phyloP scores from a whole-genome alignment of 2,888 invertebrate species.

The Eilema depressum region DNA sequence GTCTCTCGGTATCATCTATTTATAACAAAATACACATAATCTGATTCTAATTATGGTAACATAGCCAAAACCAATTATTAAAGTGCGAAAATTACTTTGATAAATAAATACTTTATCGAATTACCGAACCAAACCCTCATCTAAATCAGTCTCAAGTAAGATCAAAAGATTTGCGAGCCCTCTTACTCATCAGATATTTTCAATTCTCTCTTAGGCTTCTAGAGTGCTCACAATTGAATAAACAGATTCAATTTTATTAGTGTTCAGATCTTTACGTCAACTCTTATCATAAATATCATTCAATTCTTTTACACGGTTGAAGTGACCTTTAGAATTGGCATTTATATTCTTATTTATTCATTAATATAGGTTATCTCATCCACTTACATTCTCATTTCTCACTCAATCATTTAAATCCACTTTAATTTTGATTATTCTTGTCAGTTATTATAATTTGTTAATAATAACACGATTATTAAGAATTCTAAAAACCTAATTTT shows the following conservation, averaged over 20 bases:
- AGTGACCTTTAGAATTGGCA: neutral
- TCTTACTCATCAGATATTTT: conserved; percentile 15
- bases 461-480: neutral
- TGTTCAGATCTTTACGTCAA: conserved; percentile 16
- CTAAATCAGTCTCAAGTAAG: neutral
- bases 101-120: neutral
- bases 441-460: too few species aligned
- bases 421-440: neutral
- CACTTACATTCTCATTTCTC: too few species aligned
- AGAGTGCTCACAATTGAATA: conserved; percentile 32
- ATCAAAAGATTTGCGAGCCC: conserved; percentile 12
- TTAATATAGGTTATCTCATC: neutral
- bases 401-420: neutral
- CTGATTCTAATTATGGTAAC: neutral
- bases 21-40: neutral
- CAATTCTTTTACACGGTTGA: conserved; percentile 8
- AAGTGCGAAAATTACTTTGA: neutral
- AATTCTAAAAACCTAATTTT: too few species aligned
- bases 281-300: conserved; percentile 21
- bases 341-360: neutral
- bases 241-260: conserved; percentile 31
- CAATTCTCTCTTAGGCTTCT: conserved; percentile 15
- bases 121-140: neutral
- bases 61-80: neutral
- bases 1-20: conserved; percentile 73